Percentiles rank a stretch among this genome's conserved stretches.
Evolutionary conservation across 2,797 vertebrate species (phyloP).

Genomic region (Lophius americanus): DNA sequence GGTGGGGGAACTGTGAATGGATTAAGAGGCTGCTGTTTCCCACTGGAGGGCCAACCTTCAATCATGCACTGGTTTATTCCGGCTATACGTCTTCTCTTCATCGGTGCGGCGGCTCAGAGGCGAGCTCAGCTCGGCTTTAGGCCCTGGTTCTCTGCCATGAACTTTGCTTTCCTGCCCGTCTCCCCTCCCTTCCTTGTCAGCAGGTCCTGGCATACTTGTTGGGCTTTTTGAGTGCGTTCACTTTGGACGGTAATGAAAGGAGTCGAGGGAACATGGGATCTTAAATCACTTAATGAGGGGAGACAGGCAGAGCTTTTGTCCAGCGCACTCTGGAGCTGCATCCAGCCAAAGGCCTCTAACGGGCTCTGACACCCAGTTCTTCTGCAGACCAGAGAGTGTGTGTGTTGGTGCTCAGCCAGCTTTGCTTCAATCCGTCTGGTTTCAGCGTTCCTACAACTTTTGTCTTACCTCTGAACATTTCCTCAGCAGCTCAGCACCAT

Average conservation of each 20-base stretch:
- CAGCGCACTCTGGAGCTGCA: constrained; percentile 71
- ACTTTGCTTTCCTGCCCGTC: constrained; percentile 75
- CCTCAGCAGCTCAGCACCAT: constrained; percentile 41
- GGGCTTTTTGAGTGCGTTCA: constrained; percentile 73
- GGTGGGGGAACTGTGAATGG: constrained; percentile 66
- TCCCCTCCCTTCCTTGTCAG: constrained; percentile 70
- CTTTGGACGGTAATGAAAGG: constrained; percentile 76
- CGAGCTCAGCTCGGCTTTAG: constrained; percentile 69
- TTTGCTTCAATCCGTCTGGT: constrained; percentile 40
- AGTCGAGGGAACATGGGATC: constrained; percentile 73
- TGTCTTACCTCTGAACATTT: constrained; percentile 42
- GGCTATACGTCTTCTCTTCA: constrained; percentile 16
- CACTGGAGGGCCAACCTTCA: constrained; percentile 42
- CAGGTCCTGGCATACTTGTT: constrained; percentile 68
- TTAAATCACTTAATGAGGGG: constrained; percentile 82
- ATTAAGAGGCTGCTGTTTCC: constrained; percentile 70
- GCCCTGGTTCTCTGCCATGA: constrained; percentile 61
- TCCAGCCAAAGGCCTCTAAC: constrained; percentile 78
- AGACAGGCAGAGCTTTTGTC: constrained; percentile 81
- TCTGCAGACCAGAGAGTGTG: constrained; percentile 56
- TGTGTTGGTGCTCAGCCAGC: constrained; percentile 57
- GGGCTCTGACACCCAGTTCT: constrained; percentile 77
- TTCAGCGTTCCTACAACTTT: constrained; percentile 29
- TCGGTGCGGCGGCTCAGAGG: constrained; percentile 62
- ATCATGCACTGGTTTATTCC: constrained; percentile 56